Conservation (phyloP, 2,797 vertebrate species). For the Manis crassicaudata region DNA sequence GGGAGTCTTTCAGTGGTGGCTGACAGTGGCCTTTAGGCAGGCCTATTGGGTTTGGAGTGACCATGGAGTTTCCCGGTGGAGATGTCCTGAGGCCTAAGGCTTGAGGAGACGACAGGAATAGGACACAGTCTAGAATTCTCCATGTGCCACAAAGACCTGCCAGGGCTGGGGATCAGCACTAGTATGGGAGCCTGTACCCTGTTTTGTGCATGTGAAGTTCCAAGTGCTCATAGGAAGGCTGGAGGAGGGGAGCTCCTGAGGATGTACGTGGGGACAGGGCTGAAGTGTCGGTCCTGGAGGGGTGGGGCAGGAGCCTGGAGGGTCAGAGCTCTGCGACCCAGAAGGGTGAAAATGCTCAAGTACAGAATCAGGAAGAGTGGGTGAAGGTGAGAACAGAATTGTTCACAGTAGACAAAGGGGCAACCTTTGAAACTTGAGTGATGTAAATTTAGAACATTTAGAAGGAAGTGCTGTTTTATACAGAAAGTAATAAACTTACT, state of each 20-base stretch:
- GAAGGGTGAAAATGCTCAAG: neutral
- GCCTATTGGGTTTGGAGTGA: neutral
- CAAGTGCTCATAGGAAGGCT: neutral
- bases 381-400: neutral
- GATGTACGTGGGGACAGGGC: neutral
- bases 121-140: neutral
- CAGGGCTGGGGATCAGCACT: neutral
- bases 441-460: neutral
- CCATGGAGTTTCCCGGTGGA: neutral
- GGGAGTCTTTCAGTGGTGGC: neutral
- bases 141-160: neutral
- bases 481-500: constrained; percentile 6
- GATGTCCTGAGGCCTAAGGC: neutral
- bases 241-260: accelerated
- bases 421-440: constrained; percentile 49
- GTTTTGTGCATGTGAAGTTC: neutral
- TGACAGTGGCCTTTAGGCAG: neutral
- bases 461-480: neutral
- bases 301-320: neutral
- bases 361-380: neutral
- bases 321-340: neutral
- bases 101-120: neutral
- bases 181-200: neutral
- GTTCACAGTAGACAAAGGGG: neutral
- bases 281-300: neutral